These are phyloP conservation scores for Chiridota heheva DNA, from an alignment of 35 echinoderm and acorn worm genomes.

Conservation along the genomic window DNA sequence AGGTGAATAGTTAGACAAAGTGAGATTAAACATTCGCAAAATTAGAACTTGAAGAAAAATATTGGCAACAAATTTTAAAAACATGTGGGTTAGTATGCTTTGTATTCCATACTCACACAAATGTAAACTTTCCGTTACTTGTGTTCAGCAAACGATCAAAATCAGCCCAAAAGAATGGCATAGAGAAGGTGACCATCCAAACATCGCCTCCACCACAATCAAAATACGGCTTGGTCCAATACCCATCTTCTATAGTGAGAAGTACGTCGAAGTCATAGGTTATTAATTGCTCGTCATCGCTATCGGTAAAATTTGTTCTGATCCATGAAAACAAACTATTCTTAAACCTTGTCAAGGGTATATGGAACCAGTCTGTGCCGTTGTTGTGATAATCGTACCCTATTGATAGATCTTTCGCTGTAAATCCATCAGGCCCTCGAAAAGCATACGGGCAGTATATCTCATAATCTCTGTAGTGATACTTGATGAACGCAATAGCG, in stretches of 20 bases:
- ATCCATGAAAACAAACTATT: slow-evolving; percentile 32
- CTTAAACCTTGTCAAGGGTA: slow-evolving; percentile 52
- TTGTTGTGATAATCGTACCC: slow-evolving; percentile 70
- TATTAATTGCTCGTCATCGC: not conserved
- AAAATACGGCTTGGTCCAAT: slow-evolving; percentile 93
- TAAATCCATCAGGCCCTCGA: slow-evolving; percentile 39
- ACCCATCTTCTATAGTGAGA: slow-evolving; percentile 52
- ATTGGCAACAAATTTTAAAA: too few relatives aligned
- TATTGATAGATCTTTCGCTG: slow-evolving; percentile 76
- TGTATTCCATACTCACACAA: slow-evolving; percentile 40
- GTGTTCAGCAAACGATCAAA: too few relatives aligned
- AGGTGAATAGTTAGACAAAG: too few relatives aligned
- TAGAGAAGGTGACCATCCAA: slow-evolving; percentile 92
- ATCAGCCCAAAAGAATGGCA: slow-evolving; percentile 77
- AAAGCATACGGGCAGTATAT: slow-evolving; percentile 86
- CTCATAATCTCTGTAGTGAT: slow-evolving; percentile 68
- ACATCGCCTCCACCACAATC: slow-evolving; percentile 93
- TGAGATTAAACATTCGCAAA: too few relatives aligned
- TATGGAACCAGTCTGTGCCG: slow-evolving; percentile 80
- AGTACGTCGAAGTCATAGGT: slow-evolving; percentile 4
- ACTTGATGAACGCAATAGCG: slow-evolving; percentile 69
- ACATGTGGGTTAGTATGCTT: too few relatives aligned
- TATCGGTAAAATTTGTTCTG: not conserved
- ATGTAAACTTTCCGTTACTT: slow-evolving; percentile 8
- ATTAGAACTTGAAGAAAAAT: too few relatives aligned